Percentiles rank a stretch among this genome's conserved stretches.
phyloP scores from a whole-genome alignment of 2,888 invertebrate genomes.

The Alloscopus bannaensis region DNA sequence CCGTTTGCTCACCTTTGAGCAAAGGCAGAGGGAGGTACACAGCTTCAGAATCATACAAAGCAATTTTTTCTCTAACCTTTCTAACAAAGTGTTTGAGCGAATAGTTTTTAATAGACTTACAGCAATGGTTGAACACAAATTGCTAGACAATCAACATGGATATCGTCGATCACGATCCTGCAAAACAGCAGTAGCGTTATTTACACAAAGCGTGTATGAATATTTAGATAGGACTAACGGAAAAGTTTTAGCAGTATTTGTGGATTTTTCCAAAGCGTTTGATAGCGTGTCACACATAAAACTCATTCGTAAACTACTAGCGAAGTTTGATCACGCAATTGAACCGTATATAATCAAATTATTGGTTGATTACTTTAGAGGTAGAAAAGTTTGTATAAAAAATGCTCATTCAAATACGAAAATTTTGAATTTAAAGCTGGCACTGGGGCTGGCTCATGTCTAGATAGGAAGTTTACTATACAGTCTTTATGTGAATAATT shows the following conservation, averaged over 20 bases:
- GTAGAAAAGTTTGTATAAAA: not conserved
- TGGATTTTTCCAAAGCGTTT: conserved; percentile 38
- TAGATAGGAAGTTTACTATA: conserved; percentile 12
- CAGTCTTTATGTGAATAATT: not conserved
- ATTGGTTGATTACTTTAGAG: not conserved
- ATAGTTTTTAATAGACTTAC: not conserved
- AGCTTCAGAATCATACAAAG: not conserved
- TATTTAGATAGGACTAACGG: not conserved
- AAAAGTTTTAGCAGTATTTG: conserved; percentile 15
- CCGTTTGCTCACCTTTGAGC: not conserved
- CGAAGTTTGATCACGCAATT: conserved; percentile 1
- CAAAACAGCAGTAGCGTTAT: conserved; percentile 8
- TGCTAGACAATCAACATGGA: conserved; percentile 24
- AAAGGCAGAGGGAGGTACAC: not conserved
- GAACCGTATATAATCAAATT: not conserved
- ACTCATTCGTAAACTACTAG: conserved; percentile 2
- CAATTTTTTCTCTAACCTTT: conserved; percentile 14
- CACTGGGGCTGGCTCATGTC: not conserved
- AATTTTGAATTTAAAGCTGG: not conserved
- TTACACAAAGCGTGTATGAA: conserved; percentile 18
- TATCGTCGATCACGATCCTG: conserved; percentile 22
- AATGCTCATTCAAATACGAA: not conserved
- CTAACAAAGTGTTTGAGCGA: conserved; percentile 15
- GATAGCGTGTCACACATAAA: conserved; percentile 4
- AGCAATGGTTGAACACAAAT: not conserved